Evolutionary conservation across 2,888 invertebrate genomes (phyloP).

Genomic region (Eupithecia dodoneata): DNA sequence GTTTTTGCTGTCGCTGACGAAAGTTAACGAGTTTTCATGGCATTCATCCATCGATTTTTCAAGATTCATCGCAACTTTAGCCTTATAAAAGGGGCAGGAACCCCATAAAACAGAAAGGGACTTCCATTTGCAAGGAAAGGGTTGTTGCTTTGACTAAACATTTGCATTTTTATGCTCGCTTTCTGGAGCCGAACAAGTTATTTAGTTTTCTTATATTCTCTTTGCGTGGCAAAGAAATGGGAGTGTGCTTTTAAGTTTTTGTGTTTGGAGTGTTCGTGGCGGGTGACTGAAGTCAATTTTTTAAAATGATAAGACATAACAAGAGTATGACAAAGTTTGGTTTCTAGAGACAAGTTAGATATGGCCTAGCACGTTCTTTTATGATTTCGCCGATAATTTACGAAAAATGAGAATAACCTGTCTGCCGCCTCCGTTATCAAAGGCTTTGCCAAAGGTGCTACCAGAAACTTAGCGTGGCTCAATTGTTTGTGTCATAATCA

Average conservation of each 20-base stretch:
- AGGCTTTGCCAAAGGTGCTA: too few relatives aligned
- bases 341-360: not conserved
- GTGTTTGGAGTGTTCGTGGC: not conserved
- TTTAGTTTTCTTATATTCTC: conserved; percentile 30
- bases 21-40: conserved; percentile 5
- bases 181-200: conserved; percentile 26
- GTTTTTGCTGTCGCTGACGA: not conserved
- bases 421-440: not conserved
- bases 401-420: not conserved
- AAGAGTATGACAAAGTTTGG: not conserved
- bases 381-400: not conserved
- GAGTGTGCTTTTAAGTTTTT: conserved; percentile 1
- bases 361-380: not conserved
- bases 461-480: too few relatives aligned
- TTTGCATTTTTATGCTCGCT: conserved; percentile 42
- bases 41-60: conserved; percentile 12
- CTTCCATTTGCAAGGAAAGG: conserved; percentile 19
- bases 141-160: conserved; percentile 42
- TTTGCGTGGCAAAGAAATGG: conserved; percentile 19
- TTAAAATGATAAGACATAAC: not conserved
- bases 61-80: conserved; percentile 6
- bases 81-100: conserved; percentile 11
- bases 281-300: not conserved
- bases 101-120: conserved; percentile 34
- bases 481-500: too few relatives aligned